Conservation (phyloP, 2,113 vertebrate species). For the Leiothrix lutea region DNA sequence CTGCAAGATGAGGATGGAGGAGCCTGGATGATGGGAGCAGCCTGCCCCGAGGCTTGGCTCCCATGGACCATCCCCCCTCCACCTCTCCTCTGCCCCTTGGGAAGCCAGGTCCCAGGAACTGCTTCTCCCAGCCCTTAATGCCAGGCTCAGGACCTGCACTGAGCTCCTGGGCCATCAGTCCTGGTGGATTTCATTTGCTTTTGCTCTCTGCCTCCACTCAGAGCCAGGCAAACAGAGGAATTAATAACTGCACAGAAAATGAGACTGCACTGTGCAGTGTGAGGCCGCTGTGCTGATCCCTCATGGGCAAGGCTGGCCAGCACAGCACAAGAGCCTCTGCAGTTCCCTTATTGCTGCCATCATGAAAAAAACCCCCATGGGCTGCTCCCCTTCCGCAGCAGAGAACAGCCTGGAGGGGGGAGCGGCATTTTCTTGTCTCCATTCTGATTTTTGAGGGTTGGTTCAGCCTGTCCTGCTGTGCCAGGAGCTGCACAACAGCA, state of each 20-base stretch:
- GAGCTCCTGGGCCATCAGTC: background rate
- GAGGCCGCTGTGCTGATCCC: background rate
- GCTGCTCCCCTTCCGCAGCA: background rate
- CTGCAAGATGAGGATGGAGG: background rate
- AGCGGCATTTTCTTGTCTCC: background rate
- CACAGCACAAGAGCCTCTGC: background rate
- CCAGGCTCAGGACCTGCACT: background rate
- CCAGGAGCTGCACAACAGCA: background rate
- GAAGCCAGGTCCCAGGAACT: background rate
- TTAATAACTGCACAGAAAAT: background rate
- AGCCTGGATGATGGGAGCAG: background rate
- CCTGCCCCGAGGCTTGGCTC: background rate
- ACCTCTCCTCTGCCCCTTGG: background rate
- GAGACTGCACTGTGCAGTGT: fast-evolving
- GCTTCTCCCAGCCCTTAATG: background rate
- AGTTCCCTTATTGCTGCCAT: background rate
- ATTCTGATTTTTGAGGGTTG: background rate
- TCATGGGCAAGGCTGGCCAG: background rate
- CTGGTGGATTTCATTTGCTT: background rate
- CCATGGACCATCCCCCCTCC: background rate
- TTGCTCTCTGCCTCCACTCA: background rate
- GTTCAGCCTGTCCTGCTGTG: background rate
- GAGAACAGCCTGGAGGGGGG: background rate
- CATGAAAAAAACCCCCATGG: fast-evolving
- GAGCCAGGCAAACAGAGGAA: background rate